phyloP scores from a whole-genome alignment of 2,797 vertebrate species.

The Scolopax bukidnonensis region DNA sequence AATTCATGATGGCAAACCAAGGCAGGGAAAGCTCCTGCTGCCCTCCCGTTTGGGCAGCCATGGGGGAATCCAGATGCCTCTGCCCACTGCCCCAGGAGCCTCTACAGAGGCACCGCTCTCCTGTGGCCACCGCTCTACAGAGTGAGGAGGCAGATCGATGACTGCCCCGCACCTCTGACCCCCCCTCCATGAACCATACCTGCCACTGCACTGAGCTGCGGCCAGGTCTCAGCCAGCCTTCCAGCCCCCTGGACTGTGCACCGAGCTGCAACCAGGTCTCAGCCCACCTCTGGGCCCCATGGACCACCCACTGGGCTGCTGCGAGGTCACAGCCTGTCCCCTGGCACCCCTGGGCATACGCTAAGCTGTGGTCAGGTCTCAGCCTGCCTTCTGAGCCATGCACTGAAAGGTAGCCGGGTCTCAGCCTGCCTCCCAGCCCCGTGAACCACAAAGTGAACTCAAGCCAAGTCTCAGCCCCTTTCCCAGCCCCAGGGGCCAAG shows the following conservation, averaged over 20 bases:
- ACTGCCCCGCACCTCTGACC: background rate
- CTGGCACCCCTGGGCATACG: background rate
- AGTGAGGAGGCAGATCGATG: accelerated
- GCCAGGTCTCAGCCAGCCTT: background rate
- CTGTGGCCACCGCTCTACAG: accelerated
- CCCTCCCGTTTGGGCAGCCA: accelerated
- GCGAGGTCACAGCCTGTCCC: background rate
- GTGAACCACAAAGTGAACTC: background rate
- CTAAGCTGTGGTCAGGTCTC: background rate
- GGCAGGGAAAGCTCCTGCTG: background rate
- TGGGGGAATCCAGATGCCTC: accelerated
- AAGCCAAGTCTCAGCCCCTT: background rate
- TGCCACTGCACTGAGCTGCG: background rate
- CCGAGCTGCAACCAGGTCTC: accelerated
- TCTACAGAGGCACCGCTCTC: background rate
- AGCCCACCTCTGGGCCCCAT: accelerated
- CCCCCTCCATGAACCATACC: background rate
- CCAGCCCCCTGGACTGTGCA: background rate
- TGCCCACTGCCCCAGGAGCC: background rate
- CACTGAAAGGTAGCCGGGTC: background rate
- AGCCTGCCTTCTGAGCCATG: background rate
- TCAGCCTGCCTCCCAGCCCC: background rate
- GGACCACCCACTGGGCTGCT: background rate
- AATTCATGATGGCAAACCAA: background rate
- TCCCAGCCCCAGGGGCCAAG: background rate